Evolutionary conservation across 1,140 invertebrate genomes (phyloP), one percentile per base, ranked within the genome.

Genomic region (Leptinotarsa defecta): DNA sequence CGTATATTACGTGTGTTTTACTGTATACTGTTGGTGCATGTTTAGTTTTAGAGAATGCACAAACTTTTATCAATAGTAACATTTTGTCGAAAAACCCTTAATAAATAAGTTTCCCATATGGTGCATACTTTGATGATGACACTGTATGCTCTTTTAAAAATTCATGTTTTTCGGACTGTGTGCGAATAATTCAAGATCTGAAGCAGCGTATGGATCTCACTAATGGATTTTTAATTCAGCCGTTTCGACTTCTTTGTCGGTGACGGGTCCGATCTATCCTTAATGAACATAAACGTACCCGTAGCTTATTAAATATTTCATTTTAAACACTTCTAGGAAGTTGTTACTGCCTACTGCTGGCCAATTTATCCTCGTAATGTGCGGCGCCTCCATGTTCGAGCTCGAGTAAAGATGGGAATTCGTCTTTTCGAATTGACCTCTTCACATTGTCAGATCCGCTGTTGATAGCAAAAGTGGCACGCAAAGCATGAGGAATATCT

Each of bases 271-370:
- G 65, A 20, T 27, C 19, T 19, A 22, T 24, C 65, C 65, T 68
- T 68, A 68, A 68, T 68, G 65, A 68, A 68, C 27, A 34, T 27
- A 34, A 68, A 24, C 24, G 65, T 68, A 68, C 20, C 24, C 65
- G 65, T 68, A 68, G 20, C 19, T 68, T 68, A 68, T 68, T 68
- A 68, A 68, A 68, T 68, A 69, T 69, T 57, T 57, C 15, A 19
- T 19, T 57, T 57, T 57, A 57, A 57, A 57, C 52, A 57, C 15
- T 57, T 57, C 52, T 57, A 17, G 52, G 52, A 57, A 57, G n/a
- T 57, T 17, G 15, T 57, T 57, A 57, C n/a, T 57, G 52, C 52
- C 15, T 57, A 57, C 15, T 57, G 52, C 15, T 57, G 52, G 52
- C 34, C 34, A 43, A 43, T 43, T 43, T 43, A 57, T 17, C 52